Base-by-base conservation (phyloP, 2,888 invertebrate species). In the Amiota mariae region DNA sequence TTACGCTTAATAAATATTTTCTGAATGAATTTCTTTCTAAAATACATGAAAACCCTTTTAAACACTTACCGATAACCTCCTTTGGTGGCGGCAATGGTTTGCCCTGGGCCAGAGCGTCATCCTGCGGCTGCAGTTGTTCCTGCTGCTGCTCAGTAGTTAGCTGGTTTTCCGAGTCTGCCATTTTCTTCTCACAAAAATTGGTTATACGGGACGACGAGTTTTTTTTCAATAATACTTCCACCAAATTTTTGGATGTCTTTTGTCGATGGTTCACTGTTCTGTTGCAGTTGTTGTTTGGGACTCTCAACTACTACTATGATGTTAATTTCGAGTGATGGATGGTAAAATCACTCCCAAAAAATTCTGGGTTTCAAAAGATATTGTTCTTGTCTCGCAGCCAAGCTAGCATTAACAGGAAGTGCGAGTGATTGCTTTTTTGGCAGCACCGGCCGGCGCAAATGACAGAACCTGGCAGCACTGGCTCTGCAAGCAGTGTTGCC, bases 101-200 rank as follows among this genome's bases (percentile, higher is more conserved):
- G 77, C 85, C 83, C 82, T 85, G 87, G 77, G 80, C 80, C 79
- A 79, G 81, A 78, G 80, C 85, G 74, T 88, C 88, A 76, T 85
- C 84, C 80, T 82, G 82, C 70, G 67, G 54, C 67, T 63, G 63
- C 46, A 79, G 82, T 71, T 82, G 81, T 76, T 86, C 85, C 91
- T 90, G 91, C 90, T 92, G 92, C 92, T 93, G 91, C 93, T 88
- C 87, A 80, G 84, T 86, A 87, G 84, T 78, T 83, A 94, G 92
- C 76, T 81, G 81, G 73, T 82, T 85, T 81, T 96, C 97, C 93
- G 96, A 94, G 95, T 97, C 97, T 95, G 97, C 96, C 97, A 97
- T 97, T 86, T 82, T 81, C 72, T 77, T 78, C 76, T 79, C 80
- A 79, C 78, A 79, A 81, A 81, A 81, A 81, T 81, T 78, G 76